Evolutionary conservation across 2,888 invertebrate genomes (phyloP).

Genomic region (Minunthozetes semirufus): DNA sequence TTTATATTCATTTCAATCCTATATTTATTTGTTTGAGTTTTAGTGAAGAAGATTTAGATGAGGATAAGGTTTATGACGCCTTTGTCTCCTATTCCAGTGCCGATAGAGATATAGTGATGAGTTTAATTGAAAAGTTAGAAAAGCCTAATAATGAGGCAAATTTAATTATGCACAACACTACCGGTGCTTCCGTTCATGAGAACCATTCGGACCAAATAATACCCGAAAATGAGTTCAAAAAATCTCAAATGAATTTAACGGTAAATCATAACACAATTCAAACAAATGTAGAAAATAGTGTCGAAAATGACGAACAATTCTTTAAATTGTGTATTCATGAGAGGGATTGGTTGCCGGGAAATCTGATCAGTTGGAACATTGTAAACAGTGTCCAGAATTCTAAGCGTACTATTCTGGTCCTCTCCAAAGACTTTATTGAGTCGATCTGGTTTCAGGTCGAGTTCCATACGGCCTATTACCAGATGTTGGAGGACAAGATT

Average conservation of each 20-base stretch:
- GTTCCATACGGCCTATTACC: slow-evolving; percentile 44
- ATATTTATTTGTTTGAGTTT: slow-evolving; percentile 43
- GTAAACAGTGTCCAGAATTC: slow-evolving; percentile 44
- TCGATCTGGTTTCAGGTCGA: slow-evolving; percentile 45
- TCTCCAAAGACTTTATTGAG: slow-evolving; percentile 43
- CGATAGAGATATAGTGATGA: slow-evolving; percentile 43
- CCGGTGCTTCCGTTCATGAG: slow-evolving; percentile 35
- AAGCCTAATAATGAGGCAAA: slow-evolving; percentile 35
- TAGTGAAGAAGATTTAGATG: slow-evolving; percentile 43
- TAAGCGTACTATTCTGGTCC: slow-evolving; percentile 43
- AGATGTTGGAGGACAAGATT: slow-evolving; percentile 44
- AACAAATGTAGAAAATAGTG: neutral
- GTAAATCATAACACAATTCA: neutral
- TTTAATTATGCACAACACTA: slow-evolving; percentile 32
- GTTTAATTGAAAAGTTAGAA: slow-evolving; percentile 42
- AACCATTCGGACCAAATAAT: slow-evolving; percentile 35
- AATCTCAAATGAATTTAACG: neutral
- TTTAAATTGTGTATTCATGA: slow-evolving; percentile 44
- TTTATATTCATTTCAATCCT: slow-evolving; percentile 43
- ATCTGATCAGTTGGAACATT: slow-evolving; percentile 44
- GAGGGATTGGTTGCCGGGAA: slow-evolving; percentile 44
- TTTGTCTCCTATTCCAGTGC: slow-evolving; percentile 43
- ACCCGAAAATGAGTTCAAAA: slow-evolving; percentile 34
- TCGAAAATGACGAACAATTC: slow-evolving; percentile 13
- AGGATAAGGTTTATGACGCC: slow-evolving; percentile 44